phyloP scores from a whole-genome alignment of 2,888 invertebrate species.

The Apamea epomidion region DNA sequence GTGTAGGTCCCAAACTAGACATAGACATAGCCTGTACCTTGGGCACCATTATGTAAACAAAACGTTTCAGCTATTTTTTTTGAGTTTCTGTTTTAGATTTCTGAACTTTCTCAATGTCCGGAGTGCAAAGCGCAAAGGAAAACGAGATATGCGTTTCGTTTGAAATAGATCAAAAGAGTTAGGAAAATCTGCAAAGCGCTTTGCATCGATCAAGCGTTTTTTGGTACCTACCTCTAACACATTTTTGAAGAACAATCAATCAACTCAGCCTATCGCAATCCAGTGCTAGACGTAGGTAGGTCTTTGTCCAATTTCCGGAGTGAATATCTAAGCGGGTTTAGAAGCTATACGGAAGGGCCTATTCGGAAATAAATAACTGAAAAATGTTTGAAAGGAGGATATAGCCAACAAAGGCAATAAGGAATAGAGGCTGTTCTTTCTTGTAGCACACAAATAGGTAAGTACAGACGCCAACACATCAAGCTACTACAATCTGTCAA shows the following conservation, averaged over 20 bases:
- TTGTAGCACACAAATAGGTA: not conserved
- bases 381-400: not conserved
- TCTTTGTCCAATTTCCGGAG: not conserved
- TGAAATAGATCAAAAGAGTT: not conserved
- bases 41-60: not conserved
- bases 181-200: not conserved
- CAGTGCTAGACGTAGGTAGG: not conserved
- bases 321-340: not conserved
- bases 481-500: too few species aligned
- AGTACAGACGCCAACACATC: too few species aligned
- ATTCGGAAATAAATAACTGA: not conserved
- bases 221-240: too few species aligned
- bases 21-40: not conserved
- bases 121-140: not conserved
- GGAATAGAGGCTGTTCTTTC: too few species aligned
- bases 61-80: not conserved
- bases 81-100: not conserved
- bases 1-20: not conserved
- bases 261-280: not conserved
- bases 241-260: not conserved
- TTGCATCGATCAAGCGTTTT: conserved; percentile 8
- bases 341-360: too few species aligned
- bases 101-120: conserved; percentile 7
- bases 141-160: not conserved
- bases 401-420: not conserved